These are phyloP conservation scores for Macropodus opercularis DNA, from an alignment of 2,797 vertebrate species.

Conservation along the genomic window DNA sequence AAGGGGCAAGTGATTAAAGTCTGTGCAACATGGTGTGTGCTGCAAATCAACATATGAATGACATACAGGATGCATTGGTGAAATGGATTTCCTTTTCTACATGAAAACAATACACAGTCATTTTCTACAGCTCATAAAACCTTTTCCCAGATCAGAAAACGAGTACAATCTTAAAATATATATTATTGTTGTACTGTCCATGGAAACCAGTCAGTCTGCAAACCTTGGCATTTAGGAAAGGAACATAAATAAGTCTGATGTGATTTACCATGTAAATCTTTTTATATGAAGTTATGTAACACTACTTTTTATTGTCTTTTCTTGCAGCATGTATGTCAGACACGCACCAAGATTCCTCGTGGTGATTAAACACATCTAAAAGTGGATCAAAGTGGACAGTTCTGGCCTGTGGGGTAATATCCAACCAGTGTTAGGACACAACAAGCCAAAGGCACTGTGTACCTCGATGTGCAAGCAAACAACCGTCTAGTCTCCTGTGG, in stretches of 20 bases:
- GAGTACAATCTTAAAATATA: no score
- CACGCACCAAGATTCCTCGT: conserved; percentile 21
- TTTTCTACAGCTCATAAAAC: neutral
- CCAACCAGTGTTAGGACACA: conserved; percentile 52
- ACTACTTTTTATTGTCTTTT: conserved; percentile 6
- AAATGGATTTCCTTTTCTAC: conserved; percentile 1
- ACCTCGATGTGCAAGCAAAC: conserved; percentile 63
- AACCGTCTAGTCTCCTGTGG: conserved; percentile 46
- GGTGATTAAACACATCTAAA: conserved; percentile 35
- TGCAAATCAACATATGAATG: neutral
- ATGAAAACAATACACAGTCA: neutral
- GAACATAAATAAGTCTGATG: no score
- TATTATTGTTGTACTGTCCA: no score
- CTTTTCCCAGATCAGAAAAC: no score
- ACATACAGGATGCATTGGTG: neutral
- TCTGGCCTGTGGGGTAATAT: conserved; percentile 34
- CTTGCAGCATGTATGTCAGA: conserved; percentile 16
- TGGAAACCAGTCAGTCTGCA: no score
- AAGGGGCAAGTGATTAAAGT: conserved; percentile 19
- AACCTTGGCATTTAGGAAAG: no score
- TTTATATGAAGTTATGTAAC: conserved; percentile 22
- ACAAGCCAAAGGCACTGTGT: conserved; percentile 40
- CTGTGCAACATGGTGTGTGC: neutral
- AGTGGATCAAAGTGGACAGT: conserved; percentile 25
- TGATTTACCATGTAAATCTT: conserved; percentile 12